Evolutionary conservation across 2,888 invertebrate species (phyloP).

Genomic region (Brachylomia viminalis): DNA sequence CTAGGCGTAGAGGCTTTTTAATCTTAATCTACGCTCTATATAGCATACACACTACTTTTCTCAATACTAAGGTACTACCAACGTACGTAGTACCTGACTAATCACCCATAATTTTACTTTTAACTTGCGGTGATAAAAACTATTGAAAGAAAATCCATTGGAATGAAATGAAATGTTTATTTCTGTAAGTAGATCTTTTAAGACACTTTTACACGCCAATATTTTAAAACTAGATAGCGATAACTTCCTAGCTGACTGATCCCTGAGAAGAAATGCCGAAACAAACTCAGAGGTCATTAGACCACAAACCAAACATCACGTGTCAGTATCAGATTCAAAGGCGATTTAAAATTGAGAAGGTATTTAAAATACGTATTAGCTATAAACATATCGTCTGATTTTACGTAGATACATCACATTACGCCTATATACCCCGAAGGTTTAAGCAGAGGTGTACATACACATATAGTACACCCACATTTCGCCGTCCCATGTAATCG

Average conservation of each 20-base stretch:
- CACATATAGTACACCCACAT: too few relatives aligned
- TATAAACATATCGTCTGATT: not conserved
- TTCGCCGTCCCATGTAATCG: too few relatives aligned
- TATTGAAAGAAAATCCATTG: not conserved
- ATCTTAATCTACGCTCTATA: conserved; percentile 13
- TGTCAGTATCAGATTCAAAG: not conserved
- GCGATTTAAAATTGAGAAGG: not conserved
- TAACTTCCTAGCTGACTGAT: too few relatives aligned
- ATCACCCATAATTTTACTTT: not conserved
- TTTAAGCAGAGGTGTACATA: too few relatives aligned
- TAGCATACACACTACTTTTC: not conserved
- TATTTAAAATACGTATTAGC: not conserved
- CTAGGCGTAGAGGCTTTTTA: conserved; percentile 12
- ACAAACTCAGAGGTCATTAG: too few relatives aligned
- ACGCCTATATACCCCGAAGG: too few relatives aligned
- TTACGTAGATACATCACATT: not conserved
- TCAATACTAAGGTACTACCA: not conserved
- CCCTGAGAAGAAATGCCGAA: too few relatives aligned
- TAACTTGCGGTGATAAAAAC: not conserved
- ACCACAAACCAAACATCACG: too few relatives aligned
- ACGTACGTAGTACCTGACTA: not conserved
- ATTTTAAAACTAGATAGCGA: too few relatives aligned
- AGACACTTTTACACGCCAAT: too few relatives aligned
- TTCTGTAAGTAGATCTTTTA: too few relatives aligned
- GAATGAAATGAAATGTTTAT: too few relatives aligned